Base-by-base conservation (phyloP, 2,113 vertebrate species). In the Tachuris rubrigastra region DNA sequence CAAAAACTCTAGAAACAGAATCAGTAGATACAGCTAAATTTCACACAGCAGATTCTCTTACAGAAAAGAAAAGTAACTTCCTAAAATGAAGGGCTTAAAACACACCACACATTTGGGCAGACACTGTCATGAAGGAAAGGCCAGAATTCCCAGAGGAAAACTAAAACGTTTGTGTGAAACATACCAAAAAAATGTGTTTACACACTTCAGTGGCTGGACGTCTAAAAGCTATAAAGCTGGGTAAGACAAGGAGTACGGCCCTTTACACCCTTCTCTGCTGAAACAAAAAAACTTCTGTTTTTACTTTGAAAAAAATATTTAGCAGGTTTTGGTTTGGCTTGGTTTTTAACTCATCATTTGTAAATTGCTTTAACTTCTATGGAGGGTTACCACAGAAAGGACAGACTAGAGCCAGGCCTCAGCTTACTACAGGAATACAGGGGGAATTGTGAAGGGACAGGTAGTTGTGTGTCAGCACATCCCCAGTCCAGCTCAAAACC, bases 81-180 rank as follows among this genome's bases (percentile, higher is more conserved):
- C 46, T 53, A 49, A 37, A 80, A 58, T 17, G 30, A 91, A 91
- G 23, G 11, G 20, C 35, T 47, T 74, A 78, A 93, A 87, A 62
- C 12, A 21, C 16, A 33, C 13, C 52, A 67, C 12, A 18, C 5
- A n/a, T 55, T 41, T 71, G 60, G 63, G 86, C 4, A 58, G 37
- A 55, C 0, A 3, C 10, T n/a, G 27, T 35, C 1, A 2, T 5
- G 2, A 10, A 77, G 8, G 3, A 5, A 52, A 93, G 17, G 42
- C 10, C 27, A 75, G 33, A 75, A 63, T 68, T 68, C 22, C 23
- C 19, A 28, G 10, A 63, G 5, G 39, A 78, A 85, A 62, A 74
- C 35, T 0, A 89, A 55, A 56, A 8, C 0, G 16, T 75, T n/a
- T 46, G 2, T 46, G 37, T 60, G 14, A 8, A 30, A 33, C 8